Evolutionary conservation across 2,113 vertebrate species (phyloP).

Genomic region (Salvelinus alpinus): DNA sequence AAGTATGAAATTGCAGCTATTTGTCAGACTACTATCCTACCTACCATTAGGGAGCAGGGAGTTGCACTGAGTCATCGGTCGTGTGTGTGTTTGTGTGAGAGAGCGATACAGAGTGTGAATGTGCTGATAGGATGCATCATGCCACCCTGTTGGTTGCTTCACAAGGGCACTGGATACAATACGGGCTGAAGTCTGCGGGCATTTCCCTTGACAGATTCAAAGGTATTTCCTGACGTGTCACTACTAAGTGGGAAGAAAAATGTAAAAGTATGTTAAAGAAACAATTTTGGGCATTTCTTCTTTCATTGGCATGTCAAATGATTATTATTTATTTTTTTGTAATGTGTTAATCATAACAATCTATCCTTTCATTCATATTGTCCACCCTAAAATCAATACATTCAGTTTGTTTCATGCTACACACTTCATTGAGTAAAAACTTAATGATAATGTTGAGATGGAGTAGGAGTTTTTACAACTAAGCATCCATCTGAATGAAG

Average conservation of each 20-base stretch:
- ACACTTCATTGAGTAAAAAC: too few relatives aligned
- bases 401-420: too few relatives aligned
- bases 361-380: too few relatives aligned
- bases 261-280: not conserved
- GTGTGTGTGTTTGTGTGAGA: not conserved
- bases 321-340: too few relatives aligned
- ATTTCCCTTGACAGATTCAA: not conserved
- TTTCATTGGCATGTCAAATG: too few relatives aligned
- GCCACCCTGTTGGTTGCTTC: not conserved
- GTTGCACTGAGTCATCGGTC: not conserved
- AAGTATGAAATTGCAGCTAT: not conserved
- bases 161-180: not conserved
- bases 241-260: not conserved
- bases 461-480: too few relatives aligned
- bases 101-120: not conserved
- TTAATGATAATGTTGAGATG: too few relatives aligned
- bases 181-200: not conserved
- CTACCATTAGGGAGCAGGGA: not conserved
- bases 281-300: too few relatives aligned
- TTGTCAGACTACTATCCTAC: not conserved
- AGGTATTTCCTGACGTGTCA: not conserved
- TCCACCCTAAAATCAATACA: too few relatives aligned
- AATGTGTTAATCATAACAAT: too few relatives aligned
- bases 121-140: not conserved
- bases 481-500: too few relatives aligned